phyloP scores from a whole-genome alignment of 2,888 invertebrate species.

The Cyclophora punctaria region DNA sequence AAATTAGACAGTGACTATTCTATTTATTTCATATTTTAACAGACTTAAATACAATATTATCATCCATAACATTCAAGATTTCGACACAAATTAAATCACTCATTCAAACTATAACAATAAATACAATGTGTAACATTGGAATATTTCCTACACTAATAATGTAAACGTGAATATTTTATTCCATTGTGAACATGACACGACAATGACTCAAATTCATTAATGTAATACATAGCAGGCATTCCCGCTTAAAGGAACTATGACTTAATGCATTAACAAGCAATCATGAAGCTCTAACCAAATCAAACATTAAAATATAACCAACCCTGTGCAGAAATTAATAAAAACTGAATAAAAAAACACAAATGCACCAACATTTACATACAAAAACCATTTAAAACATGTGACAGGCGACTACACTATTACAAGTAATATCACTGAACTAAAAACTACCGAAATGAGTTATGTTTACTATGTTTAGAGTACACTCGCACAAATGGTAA shows the following conservation, averaged over 20 bases:
- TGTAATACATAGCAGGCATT: conserved; percentile 44
- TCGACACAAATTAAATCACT: conserved; percentile 49
- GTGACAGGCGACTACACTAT: conserved; percentile 19
- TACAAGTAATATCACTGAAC: conserved; percentile 61
- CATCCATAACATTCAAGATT: conserved; percentile 56
- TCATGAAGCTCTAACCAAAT: conserved; percentile 9
- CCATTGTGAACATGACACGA: conserved; percentile 49
- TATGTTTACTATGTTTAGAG: conserved; percentile 29
- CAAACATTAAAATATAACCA: conserved; percentile 21
- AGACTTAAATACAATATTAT: conserved; percentile 70
- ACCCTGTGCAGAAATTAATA: conserved; percentile 25
- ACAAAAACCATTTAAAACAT: conserved; percentile 7
- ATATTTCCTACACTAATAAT: conserved; percentile 49
- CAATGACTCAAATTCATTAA: conserved; percentile 47
- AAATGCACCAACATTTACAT: conserved; percentile 8
- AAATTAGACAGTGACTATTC: conserved; percentile 42
- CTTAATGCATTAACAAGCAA: conserved; percentile 19
- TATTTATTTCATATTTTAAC: conserved; percentile 56
- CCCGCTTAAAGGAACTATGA: conserved; percentile 44
- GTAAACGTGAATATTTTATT: conserved; percentile 16
- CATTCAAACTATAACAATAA: conserved; percentile 52
- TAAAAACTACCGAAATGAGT: conserved; percentile 36
- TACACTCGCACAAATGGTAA: conserved; percentile 46
- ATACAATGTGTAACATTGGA: conserved; percentile 60
- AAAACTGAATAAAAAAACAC: conserved; percentile 9